A percentile compares a stretch with the other conserved stretches of the same genome.
These are phyloP conservation scores for Drosophila kurseongensis DNA, from an alignment of 1,140 invertebrate genomes.

Conservation along the genomic window DNA sequence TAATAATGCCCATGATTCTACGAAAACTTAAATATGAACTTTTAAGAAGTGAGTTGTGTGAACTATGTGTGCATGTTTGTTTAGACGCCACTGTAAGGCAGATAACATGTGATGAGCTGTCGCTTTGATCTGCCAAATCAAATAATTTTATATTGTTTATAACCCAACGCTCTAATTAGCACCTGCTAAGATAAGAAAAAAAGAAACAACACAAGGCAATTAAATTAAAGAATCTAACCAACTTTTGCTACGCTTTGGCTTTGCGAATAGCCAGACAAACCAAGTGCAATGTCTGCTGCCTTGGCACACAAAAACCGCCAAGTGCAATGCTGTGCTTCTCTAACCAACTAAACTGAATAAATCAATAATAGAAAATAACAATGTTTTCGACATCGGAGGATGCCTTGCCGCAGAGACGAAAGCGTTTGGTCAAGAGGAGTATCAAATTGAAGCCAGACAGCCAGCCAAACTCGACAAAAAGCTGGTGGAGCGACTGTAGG, in stretches of 20 bases:
- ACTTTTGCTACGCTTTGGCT: constrained; percentile 24
- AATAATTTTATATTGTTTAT: constrained; percentile 59
- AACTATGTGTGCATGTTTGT: constrained; percentile 22
- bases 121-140: constrained; percentile 50
- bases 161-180: constrained; percentile 67
- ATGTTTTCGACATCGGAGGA: constrained; percentile 66
- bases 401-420: constrained; percentile 48
- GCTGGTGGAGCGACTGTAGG: constrained; percentile 78
- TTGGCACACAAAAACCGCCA: constrained; percentile 43
- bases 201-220: constrained; percentile 8
- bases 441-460: constrained; percentile 52
- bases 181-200: constrained; percentile 20
- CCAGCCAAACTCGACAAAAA: constrained; percentile 31
- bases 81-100: constrained; percentile 46
- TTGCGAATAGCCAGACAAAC: constrained; percentile 6
- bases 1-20: constrained; percentile 53
- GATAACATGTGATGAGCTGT: constrained; percentile 60
- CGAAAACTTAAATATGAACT: constrained; percentile 73
- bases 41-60: constrained; percentile 60
- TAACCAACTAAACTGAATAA: constrained; percentile 37
- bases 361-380: constrained; percentile 47
- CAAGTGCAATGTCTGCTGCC: constrained; percentile 65
- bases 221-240: constrained; percentile 26
- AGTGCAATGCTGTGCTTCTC: constrained; percentile 48
- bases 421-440: constrained; percentile 35